These are phyloP conservation scores for Buceros bicornis DNA, from an alignment of 2,797 vertebrate species.

Conservation along the genomic window DNA sequence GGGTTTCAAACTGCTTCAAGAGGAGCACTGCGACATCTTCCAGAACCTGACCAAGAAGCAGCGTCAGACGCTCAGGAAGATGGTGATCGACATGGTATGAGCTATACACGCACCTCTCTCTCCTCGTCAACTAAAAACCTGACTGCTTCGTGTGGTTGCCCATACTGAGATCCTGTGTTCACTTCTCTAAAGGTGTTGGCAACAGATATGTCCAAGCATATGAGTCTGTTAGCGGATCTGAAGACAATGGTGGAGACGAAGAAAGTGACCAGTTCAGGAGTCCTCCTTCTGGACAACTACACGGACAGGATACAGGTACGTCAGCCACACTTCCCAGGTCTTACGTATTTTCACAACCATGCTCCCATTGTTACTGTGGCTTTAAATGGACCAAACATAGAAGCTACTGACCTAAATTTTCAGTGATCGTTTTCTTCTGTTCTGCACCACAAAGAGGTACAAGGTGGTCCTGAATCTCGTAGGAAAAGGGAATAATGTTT, in stretches of 20 bases:
- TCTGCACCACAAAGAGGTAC: neutral
- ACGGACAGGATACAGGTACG: constrained; percentile 97
- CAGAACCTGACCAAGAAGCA: constrained; percentile 97
- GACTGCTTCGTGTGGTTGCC: neutral
- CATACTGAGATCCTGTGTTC: neutral
- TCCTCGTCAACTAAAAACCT: neutral
- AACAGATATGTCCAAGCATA: constrained; percentile 99
- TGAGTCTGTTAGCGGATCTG: constrained; percentile 95
- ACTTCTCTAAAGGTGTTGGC: constrained; percentile 88
- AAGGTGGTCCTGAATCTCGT: neutral
- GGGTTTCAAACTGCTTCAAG: constrained; percentile 97
- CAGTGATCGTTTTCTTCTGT: neutral
- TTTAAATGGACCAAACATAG: fast-evolving
- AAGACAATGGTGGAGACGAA: constrained; percentile 99
- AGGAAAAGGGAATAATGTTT: neutral
- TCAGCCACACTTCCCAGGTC: neutral
- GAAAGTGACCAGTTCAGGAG: constrained; percentile 97
- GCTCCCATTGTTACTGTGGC: neutral
- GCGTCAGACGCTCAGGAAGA: constrained; percentile 92
- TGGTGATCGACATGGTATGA: constrained; percentile 98
- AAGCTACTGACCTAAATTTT: neutral
- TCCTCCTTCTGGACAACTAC: constrained; percentile 96
- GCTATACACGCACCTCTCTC: neutral
- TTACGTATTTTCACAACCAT: neutral
- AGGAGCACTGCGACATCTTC: constrained; percentile 98